Base-by-base conservation (phyloP, 1,140 invertebrate species). In the Drosophila busckii region DNA sequence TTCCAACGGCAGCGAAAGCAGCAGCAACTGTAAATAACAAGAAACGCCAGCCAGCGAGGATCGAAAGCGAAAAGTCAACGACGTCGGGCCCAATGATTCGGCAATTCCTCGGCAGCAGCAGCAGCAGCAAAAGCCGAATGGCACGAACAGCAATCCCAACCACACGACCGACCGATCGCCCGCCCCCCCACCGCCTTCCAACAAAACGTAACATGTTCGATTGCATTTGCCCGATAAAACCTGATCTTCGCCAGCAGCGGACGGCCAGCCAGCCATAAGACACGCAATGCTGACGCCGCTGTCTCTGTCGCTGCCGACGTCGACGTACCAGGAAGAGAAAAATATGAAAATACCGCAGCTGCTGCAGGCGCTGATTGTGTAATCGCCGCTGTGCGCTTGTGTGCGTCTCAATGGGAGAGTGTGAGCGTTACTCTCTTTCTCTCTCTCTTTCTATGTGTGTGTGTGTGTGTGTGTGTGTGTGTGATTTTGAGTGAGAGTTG, bases 301-400 rank as follows among this genome's bases (percentile, higher is more conserved):
- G 58, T 17, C 52, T 41, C 41, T 53, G 75, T 50, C 73, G 64
- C 15, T 15, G 58, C 13, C 52, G 52, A 48, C 59, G 75, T 50
- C 73, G 64, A 65, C 73, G 75, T 70, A 82, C 75, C 75, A 82
- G 75, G 75, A 82, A 82, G 75, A 82, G 75, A 82, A 82, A 80
- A 80, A 66, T n/a, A n/a, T 82, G 69, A 82, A 82, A 82, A 80
- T 80, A 69, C 73, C 75, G 73, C 70, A 40, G 25, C 40, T 9
- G 40, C 41, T 32, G 52, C 60, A 58, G 46, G 55, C 71, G n/a
- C 15, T 66, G 71, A 82, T 82, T 82, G 75, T 82, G 75, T 82
- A 82, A 82, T 82, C 75, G 75, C 44, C 60, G 31, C n/a, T 29
- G 29, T 25, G 37, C 46, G 53, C 62, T 41, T 69, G 46, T 28